Evolutionary conservation across 2,888 invertebrate genomes (phyloP).

Genomic region (Rhodophaea formosa): DNA sequence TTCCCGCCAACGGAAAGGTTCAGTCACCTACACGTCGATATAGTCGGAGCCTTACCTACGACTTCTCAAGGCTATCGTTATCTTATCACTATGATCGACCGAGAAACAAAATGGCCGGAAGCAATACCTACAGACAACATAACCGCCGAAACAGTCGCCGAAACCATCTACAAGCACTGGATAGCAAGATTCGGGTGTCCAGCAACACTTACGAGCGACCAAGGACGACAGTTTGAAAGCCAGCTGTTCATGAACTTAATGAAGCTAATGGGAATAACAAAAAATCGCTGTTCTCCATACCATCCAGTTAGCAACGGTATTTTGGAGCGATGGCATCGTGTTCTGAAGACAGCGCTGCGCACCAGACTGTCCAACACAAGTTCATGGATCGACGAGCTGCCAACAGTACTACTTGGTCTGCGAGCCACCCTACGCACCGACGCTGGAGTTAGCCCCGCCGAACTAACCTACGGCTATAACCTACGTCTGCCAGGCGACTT

Average conservation of each 20-base stretch:
- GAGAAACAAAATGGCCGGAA: not conserved
- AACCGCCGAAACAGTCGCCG: not conserved
- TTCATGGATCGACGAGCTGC: not conserved
- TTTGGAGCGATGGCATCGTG: not conserved
- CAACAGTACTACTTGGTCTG: not conserved
- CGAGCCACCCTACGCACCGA: not conserved
- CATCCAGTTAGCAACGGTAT: not conserved
- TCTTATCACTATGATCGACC: not conserved
- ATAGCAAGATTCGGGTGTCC: not conserved
- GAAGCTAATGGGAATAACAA: not conserved
- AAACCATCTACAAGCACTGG: not conserved
- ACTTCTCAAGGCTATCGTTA: not conserved
- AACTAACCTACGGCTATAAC: not conserved
- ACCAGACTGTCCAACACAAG: not conserved
- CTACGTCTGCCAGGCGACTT: not conserved
- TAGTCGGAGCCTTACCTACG: not conserved
- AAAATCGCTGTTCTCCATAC: not conserved
- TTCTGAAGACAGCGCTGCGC: not conserved
- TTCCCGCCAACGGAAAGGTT: constrained; percentile 12
- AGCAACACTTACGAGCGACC: not conserved
- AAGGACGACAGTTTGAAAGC: too few relatives aligned
- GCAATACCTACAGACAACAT: not conserved
- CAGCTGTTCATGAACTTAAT: not conserved
- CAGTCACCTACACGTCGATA: not conserved
- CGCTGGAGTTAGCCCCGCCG: not conserved